Percentiles rank a stretch among this genome's conserved stretches.
Evolutionary conservation across 2,113 vertebrate species (phyloP).

Genomic region (Thunnus thynnus): DNA sequence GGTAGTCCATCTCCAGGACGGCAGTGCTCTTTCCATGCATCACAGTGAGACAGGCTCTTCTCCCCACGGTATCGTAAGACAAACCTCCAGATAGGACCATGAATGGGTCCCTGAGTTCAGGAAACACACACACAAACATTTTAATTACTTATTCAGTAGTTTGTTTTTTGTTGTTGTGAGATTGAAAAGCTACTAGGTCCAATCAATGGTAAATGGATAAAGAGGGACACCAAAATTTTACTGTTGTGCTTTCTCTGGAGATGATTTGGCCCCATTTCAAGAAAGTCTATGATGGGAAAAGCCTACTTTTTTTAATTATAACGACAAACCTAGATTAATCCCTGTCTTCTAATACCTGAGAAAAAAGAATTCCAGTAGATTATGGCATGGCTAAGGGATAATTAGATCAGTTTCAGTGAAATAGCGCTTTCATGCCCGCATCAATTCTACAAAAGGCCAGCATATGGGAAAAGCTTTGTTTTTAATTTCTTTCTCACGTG

Average conservation of each 20-base stretch:
- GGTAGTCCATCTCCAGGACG: conserved; percentile 98
- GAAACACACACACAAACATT: conserved; percentile 4
- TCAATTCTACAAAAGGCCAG: too few species aligned
- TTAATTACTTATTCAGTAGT: conserved; percentile 21
- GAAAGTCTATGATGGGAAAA: conserved; percentile 9
- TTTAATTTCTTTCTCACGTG: too few species aligned
- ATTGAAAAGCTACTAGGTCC: background rate
- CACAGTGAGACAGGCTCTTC: conserved; percentile 96
- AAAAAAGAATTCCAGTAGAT: conserved; percentile 9
- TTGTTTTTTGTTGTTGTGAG: background rate
- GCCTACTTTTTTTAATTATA: conserved; percentile 64
- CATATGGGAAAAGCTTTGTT: too few species aligned
- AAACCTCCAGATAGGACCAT: conserved; percentile 97
- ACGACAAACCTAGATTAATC: conserved; percentile 58
- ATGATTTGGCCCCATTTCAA: conserved; percentile 56
- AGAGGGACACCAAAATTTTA: conserved; percentile 20
- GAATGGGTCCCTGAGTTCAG: conserved; percentile 86
- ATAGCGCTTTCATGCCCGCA: background rate
- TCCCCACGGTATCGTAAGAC: conserved; percentile 96
- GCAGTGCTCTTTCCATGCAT: conserved; percentile 99
- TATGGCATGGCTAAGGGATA: background rate
- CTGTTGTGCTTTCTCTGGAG: conserved; percentile 43
- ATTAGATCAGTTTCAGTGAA: conserved; percentile 55
- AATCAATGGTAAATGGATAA: conserved; percentile 12
- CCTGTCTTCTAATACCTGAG: conserved; percentile 39